Evolutionary conservation across 2,113 vertebrate genomes (phyloP), one percentile per base, ranked within the genome.

Genomic region (Sinocyclocheilus anophthalmus): DNA sequence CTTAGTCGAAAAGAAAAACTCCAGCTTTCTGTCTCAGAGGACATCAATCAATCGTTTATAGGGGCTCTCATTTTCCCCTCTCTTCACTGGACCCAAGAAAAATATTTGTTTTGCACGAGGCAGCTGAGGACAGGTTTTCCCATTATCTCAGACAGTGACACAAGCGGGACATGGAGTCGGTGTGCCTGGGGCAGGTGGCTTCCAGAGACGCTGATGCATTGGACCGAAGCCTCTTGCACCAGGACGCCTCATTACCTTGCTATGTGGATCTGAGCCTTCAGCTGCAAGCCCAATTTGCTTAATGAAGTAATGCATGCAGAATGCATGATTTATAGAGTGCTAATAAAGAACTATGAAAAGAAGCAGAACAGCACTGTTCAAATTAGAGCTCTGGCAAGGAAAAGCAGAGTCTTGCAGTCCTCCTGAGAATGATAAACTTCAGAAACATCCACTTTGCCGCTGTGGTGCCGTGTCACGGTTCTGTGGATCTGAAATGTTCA

Each of bases 21-120:
- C 9, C 88, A 87, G 88, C 90, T 87, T 87, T 92, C 93, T 89
- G 90, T 92, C 88, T 90, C 85, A 91, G 76, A 76, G 88, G 90
- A 92, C 90, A 94, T 90, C 95, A 94, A 96, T 95, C 94, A 95
- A 92, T 92, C 89, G 91, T 93, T 93, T 94, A 93, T 90, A 92
- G 90, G 88, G 90, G 91, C 90, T 92, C 91, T 87, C 76, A 77
- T 87, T 92, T 94, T 93, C 89, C 76, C 4, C 90, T 90, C 88
- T 94, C 93, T 93, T 92, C 92, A 86, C 81, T 91, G 72, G 91
- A 94, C 93, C 93, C 91, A 94, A 95, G 92, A 94, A 88, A 92
- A 96, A 95, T 93, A 94, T 95, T 95, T 92, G 88, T 92, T 93
- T 95, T 93, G 91, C 93, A 90, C 69, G 75, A 88, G 90, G 89